phyloP scores from a whole-genome alignment of 1,140 invertebrate species.

The Drosophila arizonae region DNA sequence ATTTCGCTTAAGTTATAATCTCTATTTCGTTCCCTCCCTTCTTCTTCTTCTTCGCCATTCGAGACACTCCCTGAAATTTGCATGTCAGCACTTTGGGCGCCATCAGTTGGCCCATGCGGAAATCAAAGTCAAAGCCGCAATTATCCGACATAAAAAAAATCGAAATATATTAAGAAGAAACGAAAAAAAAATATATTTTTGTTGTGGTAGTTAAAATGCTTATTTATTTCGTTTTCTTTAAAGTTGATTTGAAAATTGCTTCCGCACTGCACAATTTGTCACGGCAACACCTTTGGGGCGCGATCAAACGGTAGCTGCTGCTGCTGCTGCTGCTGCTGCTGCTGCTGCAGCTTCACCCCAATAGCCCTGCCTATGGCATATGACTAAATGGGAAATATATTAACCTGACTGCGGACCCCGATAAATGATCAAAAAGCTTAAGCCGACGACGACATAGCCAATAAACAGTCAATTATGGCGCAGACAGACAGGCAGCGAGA shows the following conservation, averaged over 20 bases:
- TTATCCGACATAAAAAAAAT: slow-evolving; percentile 53
- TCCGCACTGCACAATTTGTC: slow-evolving; percentile 73
- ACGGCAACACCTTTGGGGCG: slow-evolving; percentile 65
- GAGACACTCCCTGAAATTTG: slow-evolving; percentile 31
- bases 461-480: slow-evolving; percentile 77
- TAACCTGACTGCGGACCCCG: slow-evolving; percentile 47
- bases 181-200: slow-evolving; percentile 27
- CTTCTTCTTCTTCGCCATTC: neutral
- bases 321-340: neutral
- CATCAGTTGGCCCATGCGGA: slow-evolving; percentile 59
- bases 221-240: slow-evolving; percentile 14
- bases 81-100: slow-evolving; percentile 44
- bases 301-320: slow-evolving; percentile 27
- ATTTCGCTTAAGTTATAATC: neutral
- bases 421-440: slow-evolving; percentile 76
- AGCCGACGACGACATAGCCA: slow-evolving; percentile 60
- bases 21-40: neutral
- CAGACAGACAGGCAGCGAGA: slow-evolving; percentile 1
- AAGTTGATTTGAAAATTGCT: slow-evolving; percentile 52
- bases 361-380: slow-evolving; percentile 26
- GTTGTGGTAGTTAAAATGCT: slow-evolving; percentile 55
- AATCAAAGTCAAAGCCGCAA: slow-evolving; percentile 77
- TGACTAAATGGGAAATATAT: slow-evolving; percentile 68
- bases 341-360: neutral
- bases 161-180: neutral